Conservation (phyloP, 2,113 vertebrate genomes). For the Paralichthys olivaceus region DNA sequence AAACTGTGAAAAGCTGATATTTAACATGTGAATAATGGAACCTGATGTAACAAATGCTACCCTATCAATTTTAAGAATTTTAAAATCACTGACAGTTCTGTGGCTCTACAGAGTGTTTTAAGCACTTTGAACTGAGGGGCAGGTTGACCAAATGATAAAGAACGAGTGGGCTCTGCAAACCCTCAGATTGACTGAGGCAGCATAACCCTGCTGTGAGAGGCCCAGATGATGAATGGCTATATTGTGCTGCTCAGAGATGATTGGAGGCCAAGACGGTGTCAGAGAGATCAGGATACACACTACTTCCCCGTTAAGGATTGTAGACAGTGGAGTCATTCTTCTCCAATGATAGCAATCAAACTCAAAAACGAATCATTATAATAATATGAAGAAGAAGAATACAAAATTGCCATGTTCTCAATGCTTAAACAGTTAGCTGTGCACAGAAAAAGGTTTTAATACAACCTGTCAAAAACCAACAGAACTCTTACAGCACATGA, state of each 20-base stretch:
- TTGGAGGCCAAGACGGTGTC: constrained; percentile 9
- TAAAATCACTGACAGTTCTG: not conserved
- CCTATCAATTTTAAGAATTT: not conserved
- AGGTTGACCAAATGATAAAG: constrained; percentile 18
- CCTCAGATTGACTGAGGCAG: constrained; percentile 18
- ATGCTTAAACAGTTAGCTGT: not conserved
- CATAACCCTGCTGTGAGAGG: constrained; percentile 32
- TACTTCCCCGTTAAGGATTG: not conserved
- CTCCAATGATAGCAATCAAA: not conserved
- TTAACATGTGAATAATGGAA: not conserved
- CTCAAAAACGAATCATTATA: not conserved
- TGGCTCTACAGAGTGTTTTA: not conserved
- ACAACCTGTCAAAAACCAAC: not conserved
- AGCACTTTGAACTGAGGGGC: not conserved
- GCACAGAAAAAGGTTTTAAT: too few species aligned
- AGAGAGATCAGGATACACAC: constrained; percentile 36
- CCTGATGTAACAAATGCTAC: not conserved
- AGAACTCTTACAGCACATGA: not conserved
- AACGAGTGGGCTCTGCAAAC: constrained; percentile 10
- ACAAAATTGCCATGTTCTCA: not conserved
- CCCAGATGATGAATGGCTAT: constrained; percentile 42
- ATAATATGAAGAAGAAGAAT: not conserved
- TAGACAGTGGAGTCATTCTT: constrained; percentile 1
- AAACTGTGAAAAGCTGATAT: not conserved
- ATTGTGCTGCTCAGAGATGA: constrained; percentile 46